Evolutionary conservation across 2,888 invertebrate genomes (phyloP), one percentile per base, ranked within the genome.

Genomic region (Coleophora flavipennella): DNA sequence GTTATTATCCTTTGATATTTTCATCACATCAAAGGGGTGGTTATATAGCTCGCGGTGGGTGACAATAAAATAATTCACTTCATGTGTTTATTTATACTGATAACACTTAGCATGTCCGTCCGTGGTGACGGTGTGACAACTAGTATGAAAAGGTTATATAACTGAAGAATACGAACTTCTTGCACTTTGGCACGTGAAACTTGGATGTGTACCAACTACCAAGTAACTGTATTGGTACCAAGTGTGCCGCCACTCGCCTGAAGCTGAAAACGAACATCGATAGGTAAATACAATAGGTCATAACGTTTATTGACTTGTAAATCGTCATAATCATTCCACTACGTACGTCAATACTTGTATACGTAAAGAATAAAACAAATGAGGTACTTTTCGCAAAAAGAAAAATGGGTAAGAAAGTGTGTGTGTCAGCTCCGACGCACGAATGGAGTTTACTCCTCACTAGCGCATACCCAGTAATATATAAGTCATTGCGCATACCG

Each of bases 161-260:
- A 69, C 56, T 47, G 44, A 54, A 42, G 36, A 51, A 46, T 45
- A 48, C 45, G 36, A 51, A 46, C 45, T 48, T 44, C 48, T 29
- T 51, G 45, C 49, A 52, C 58, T 57, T 75, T 77, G 77, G 73
- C 74, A 67, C 64, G 46, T 38, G 38, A 44, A 53, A 59, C 52
- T 80, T 79, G 78, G 79, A 74, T 59, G 56, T 44, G 43, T 59
- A 69, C 76, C 79, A 79, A 78, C 40, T 20, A 14, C 11, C 10
- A 33, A 13, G n/a, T n/a, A n/a, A n/a, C n/a, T n/a, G n/a, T n/a
- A n/a, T n/a, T n/a, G n/a, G n/a, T n/a, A n/a, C n/a, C n/a, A n/a
- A n/a, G n/a, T n/a, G n/a, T n/a, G n/a, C 13, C 29, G 34, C 28
- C 29, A 28, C 9, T 20, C 9, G 34, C 25, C 20, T 8, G 8